Evolutionary conservation across 2,113 vertebrate species (phyloP).

Genomic region (Prolemur simus): DNA sequence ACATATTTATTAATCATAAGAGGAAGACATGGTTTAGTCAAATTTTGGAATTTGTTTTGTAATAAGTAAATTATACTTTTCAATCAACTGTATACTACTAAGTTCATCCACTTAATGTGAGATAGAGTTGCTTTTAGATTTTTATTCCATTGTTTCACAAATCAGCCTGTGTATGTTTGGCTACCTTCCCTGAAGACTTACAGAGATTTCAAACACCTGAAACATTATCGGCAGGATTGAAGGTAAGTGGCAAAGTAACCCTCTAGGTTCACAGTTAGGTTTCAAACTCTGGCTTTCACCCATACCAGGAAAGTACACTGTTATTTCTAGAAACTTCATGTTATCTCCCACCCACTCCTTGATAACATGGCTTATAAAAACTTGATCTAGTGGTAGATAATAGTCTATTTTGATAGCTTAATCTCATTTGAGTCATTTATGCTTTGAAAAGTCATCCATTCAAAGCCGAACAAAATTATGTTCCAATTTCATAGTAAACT

Average conservation of each 20-base stretch:
- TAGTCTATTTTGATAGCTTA: not conserved
- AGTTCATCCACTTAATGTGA: not conserved
- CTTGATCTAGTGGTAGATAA: not conserved
- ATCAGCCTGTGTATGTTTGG: not conserved
- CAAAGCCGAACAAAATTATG: not conserved
- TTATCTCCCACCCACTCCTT: not conserved
- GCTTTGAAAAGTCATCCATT: not conserved
- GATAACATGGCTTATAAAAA: not conserved
- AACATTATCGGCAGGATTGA: constrained; percentile 1
- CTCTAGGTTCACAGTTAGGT: not conserved
- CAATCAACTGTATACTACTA: not conserved
- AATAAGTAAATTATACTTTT: constrained; percentile 9
- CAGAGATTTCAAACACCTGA: constrained; percentile 8
- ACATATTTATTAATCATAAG: not conserved
- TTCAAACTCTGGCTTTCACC: not conserved
- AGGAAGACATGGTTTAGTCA: not conserved
- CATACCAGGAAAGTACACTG: not conserved
- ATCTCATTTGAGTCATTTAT: not conserved
- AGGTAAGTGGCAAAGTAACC: constrained; percentile 38
- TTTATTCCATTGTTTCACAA: constrained; percentile 46
- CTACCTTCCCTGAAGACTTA: constrained; percentile 43
- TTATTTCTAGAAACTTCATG: not conserved
- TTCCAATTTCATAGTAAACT: not conserved
- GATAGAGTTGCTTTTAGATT: constrained; percentile 22
- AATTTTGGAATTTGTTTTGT: not conserved